A percentile compares a stretch with the other conserved stretches of the same genome.
Conservation (phyloP, 2,888 invertebrate species). For the Andrena praecox region DNA sequence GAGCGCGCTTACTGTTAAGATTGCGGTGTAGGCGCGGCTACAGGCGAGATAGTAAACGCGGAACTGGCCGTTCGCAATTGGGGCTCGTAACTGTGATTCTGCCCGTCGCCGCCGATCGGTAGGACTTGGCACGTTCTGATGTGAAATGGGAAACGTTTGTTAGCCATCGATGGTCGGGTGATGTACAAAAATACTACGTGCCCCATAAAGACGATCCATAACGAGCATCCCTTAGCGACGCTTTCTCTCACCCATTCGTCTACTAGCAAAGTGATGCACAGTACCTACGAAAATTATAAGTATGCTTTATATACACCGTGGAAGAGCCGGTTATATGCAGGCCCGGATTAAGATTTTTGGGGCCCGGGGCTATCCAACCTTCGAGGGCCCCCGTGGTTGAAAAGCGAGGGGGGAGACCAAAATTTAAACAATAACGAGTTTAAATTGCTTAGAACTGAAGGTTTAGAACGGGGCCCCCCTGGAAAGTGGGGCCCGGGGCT, state of each 20-base stretch:
- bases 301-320: slow-evolving; percentile 21
- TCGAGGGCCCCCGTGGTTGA: too few relatives aligned
- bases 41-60: slow-evolving; percentile 74
- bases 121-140: slow-evolving; percentile 81
- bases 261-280: slow-evolving; percentile 88
- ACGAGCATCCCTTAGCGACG: slow-evolving; percentile 86
- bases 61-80: slow-evolving; percentile 62
- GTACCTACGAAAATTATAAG: slow-evolving; percentile 86
- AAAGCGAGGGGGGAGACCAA: too few relatives aligned
- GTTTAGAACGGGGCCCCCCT: too few relatives aligned
- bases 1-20: slow-evolving; percentile 39
- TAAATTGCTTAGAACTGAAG: too few relatives aligned
- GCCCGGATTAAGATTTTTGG: too few relatives aligned
- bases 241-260: slow-evolving; percentile 93
- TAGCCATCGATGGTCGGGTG: slow-evolving; percentile 78
- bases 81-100: slow-evolving; percentile 80
- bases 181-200: slow-evolving; percentile 79
- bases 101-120: slow-evolving; percentile 76
- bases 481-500: too few relatives aligned
- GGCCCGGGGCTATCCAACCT: too few relatives aligned
- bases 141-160: slow-evolving; percentile 81
- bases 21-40: slow-evolving; percentile 40
- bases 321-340: slow-evolving; percentile 13
- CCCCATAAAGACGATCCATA: slow-evolving; percentile 79
- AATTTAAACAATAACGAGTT: too few relatives aligned